Evolutionary conservation across 2,797 vertebrate genomes (phyloP), one percentile per base, ranked within the genome.

Genomic region (Bradypus variegatus): DNA sequence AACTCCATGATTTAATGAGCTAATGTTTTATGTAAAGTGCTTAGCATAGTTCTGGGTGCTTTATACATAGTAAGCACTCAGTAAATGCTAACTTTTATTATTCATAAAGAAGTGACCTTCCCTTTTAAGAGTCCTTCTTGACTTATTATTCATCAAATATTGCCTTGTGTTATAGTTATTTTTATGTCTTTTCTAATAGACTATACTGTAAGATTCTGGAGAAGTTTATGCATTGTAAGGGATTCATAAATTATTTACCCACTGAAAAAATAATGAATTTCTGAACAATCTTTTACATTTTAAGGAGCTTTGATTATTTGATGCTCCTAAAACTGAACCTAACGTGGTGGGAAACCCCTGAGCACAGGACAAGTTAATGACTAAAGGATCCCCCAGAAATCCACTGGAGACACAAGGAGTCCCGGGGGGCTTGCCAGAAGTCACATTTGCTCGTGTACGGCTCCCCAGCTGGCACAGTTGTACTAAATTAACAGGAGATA

Each of bases 251-350:
- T 95, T 91, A 95, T 92, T 94, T 93, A 95, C 90, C 33, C 38
- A 79, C 48, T 89, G 83, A 91, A 94, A 95, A 95, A 91, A 84
- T 94, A 91, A 92, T 94, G 77, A 94, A 90, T 16, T 64, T 84
- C 76, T 90, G 90, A 92, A 94, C 83, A 90, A 84, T 91, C 79
- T 90, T 94, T 93, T 89, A 95, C 94, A 95, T 91, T 94, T 88
- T 95, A 93, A 92, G 88, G 86, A 72, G 45, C 77, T 94, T 87
- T 95, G 91, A 94, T 96, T 87, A 94, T 93, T 95, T 92, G 83
- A 89, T 87, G 72, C 93, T 93, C 45, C 31, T 72, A 86, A 73
- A 82, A 53, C 38, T 65, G 91, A 93, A 55, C 38, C 79, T 77
- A 95, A 75, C 38, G 64, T 60, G 84, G 80, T 16, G 18, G 73